Conservation (phyloP, 2,888 invertebrate genomes). For the Biston stratarius region DNA sequence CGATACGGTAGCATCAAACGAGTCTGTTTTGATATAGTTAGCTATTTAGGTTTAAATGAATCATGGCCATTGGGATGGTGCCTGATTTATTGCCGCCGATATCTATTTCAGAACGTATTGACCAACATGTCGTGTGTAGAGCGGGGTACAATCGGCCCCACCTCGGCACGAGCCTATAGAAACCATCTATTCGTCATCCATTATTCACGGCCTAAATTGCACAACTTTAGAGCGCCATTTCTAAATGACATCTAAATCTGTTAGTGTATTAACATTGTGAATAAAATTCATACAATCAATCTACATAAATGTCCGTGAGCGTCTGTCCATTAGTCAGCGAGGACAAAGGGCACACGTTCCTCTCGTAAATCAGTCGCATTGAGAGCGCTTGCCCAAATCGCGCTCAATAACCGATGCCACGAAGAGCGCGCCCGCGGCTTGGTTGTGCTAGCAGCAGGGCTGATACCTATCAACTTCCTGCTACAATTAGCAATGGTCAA, state of each 20-base stretch:
- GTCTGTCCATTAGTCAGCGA: slow-evolving; percentile 86
- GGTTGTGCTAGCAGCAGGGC: slow-evolving; percentile 31
- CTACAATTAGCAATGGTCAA: not conserved
- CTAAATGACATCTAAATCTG: slow-evolving; percentile 87
- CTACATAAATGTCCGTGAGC: slow-evolving; percentile 87
- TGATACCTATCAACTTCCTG: slow-evolving; percentile 16
- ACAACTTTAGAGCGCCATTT: slow-evolving; percentile 86
- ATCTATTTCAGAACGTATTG: slow-evolving; percentile 45
- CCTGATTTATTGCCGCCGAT: slow-evolving; percentile 44
- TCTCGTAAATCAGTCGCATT: slow-evolving; percentile 85
- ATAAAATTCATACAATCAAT: slow-evolving; percentile 87
- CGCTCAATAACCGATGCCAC: slow-evolving; percentile 75
- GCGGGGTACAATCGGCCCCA: slow-evolving; percentile 72
- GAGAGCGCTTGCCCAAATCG: slow-evolving; percentile 83
- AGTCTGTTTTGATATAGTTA: slow-evolving; percentile 33
- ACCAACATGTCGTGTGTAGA: slow-evolving; percentile 59
- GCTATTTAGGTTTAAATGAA: slow-evolving; percentile 38
- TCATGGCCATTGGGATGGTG: slow-evolving; percentile 47
- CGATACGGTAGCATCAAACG: slow-evolving; percentile 16
- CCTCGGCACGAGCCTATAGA: slow-evolving; percentile 79
- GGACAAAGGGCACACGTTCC: slow-evolving; percentile 86
- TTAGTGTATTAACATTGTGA: slow-evolving; percentile 87
- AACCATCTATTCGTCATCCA: slow-evolving; percentile 83
- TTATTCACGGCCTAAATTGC: slow-evolving; percentile 86
- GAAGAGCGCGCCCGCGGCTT: slow-evolving; percentile 51